Evolutionary conservation across 2,113 vertebrate species (phyloP), one percentile per base, ranked within the genome.

Genomic region (Microcebus ravelobensis): DNA sequence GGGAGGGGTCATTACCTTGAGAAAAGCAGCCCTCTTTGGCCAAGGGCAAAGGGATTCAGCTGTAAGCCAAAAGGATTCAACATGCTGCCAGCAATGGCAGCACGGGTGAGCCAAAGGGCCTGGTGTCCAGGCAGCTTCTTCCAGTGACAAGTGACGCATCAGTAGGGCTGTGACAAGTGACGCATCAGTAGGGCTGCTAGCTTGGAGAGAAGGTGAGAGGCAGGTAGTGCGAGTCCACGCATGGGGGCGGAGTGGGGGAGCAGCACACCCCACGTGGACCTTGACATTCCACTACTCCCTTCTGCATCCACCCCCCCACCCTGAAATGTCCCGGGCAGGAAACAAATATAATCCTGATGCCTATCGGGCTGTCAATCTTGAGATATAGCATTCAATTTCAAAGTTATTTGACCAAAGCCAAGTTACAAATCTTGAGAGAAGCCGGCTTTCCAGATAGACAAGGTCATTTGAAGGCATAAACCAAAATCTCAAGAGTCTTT

Each of bases 351-450:
- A 23, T 73, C 95, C 52, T 77, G 68, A 57, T 65, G 68, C 31
- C 90, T 76, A 42, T 48, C 15, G n/a, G 31, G 55, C 73, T 85
- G 82, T 77, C 86, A 76, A 50, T 89, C 96, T 86, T 86, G 59
- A 94, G 61, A 71, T 9, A 71, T 0, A 70, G 27, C 70, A 23
- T 89, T 95, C 86, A 65, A 74, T 94, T 85, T 90, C 82, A 83
- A 86, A 74, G 80, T 82, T 82, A 82, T 67, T 93, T 93, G 96
- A 90, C 90, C 87, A 79, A 90, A 92, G 73, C 45, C 92, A 94
- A 74, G 77, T 80, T 55, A 52, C 90, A 93, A 89, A 87, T 92
- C 93, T 90, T 59, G 21, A 83, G 29, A n/a, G 70, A 65, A 31
- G 34, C 50, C 77, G 74, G n/a, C 55, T 91, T 91, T 87, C 73